Conservation (phyloP, 64 coral and sea anemone genomes). For the Pocillopora verrucosa region DNA sequence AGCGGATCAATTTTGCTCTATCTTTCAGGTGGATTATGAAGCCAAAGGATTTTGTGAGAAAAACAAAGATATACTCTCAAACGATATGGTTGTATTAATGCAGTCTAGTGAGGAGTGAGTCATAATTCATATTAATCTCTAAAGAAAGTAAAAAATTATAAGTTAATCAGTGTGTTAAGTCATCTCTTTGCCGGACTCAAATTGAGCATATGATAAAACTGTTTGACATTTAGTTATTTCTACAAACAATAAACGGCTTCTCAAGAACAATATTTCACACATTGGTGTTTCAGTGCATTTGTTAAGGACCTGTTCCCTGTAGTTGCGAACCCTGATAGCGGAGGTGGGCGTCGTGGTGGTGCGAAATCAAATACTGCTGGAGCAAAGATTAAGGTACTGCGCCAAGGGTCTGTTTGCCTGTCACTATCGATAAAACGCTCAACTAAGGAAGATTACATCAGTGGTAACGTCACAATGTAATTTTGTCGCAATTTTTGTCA, state of each 20-base stretch:
- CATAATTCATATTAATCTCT: not conserved
- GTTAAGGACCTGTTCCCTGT: conserved; percentile 52
- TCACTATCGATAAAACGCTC: not conserved
- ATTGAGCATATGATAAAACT: too few relatives aligned
- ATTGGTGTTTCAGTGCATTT: conserved; percentile 8
- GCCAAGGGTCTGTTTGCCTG: too few relatives aligned
- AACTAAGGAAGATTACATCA: too few relatives aligned
- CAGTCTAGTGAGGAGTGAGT: conserved; percentile 87
- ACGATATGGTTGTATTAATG: conserved; percentile 87
- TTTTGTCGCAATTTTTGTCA: too few relatives aligned
- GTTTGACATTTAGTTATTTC: not conserved
- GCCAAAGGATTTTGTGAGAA: conserved; percentile 85
- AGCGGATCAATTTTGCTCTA: not conserved
- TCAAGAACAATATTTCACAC: not conserved
- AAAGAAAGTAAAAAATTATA: not conserved
- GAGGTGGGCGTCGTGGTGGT: conserved; percentile 33
- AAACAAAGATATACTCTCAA: conserved; percentile 93
- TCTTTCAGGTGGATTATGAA: conserved; percentile 82
- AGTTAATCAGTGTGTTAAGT: too few relatives aligned
- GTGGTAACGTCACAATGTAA: too few relatives aligned
- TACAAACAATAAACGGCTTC: not conserved
- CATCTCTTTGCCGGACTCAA: too few relatives aligned
- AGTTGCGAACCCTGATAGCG: conserved; percentile 17
- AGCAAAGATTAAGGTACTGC: conserved; percentile 80
- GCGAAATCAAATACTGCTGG: conserved; percentile 82